Evolutionary conservation across 2,888 invertebrate genomes (phyloP).

Genomic region (Tachina grossa): DNA sequence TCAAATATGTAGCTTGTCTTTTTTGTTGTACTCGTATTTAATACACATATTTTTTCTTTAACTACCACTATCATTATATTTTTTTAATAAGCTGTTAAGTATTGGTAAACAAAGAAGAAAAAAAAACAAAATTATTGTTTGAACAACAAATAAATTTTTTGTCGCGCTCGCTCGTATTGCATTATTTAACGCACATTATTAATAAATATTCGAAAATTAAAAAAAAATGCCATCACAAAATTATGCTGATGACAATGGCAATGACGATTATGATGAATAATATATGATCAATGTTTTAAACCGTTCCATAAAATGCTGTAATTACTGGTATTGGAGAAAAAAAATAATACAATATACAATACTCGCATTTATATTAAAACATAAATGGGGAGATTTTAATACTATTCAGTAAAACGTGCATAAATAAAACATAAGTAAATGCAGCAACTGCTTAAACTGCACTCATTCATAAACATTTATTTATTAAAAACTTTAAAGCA

Average conservation of each 20-base stretch:
- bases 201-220: conserved; percentile 26
- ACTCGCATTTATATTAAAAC: background rate
- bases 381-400: conserved; percentile 31
- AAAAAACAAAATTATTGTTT: conserved; percentile 23
- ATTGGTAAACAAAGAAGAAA: conserved; percentile 43
- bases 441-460: conserved; percentile 7
- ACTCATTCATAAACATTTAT: conserved; percentile 15
- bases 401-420: background rate
- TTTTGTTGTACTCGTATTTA: conserved; percentile 26
- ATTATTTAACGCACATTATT: conserved; percentile 45
- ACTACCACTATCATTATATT: conserved; percentile 19
- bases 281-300: conserved; percentile 37
- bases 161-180: background rate
- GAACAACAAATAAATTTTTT: conserved; percentile 41
- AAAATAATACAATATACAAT: background rate
- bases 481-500: conserved; percentile 31
- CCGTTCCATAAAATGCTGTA: conserved; percentile 41
- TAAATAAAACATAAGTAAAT: conserved; percentile 12
- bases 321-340: conserved; percentile 13
- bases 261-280: conserved; percentile 49
- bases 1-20: background rate
- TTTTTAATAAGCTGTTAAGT: conserved; percentile 59
- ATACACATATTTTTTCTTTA: conserved; percentile 1
- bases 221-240: conserved; percentile 52
- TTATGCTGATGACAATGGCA: conserved; percentile 45